Conservation (phyloP, 2,797 vertebrate genomes). For the Tympanoctomys barrerae region DNA sequence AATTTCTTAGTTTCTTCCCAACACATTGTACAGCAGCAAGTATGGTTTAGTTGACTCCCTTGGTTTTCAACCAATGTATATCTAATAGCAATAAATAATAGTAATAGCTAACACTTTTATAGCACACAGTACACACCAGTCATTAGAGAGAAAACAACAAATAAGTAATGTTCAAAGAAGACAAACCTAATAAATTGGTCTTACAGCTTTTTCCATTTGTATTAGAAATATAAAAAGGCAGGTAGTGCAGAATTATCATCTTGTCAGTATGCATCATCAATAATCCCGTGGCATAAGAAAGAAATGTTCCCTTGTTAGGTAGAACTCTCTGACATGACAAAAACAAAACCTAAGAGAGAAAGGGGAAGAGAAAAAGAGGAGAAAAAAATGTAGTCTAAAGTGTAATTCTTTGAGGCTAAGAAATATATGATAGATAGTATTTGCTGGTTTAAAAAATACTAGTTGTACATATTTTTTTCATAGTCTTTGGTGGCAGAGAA, state of each 20-base stretch:
- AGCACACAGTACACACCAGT: background rate
- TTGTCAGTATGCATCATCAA: background rate
- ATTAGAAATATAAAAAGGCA: conserved; percentile 54
- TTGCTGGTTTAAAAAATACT: background rate
- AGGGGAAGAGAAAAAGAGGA: too few relatives aligned
- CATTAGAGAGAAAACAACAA: background rate
- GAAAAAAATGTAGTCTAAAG: background rate
- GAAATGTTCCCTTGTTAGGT: conserved; percentile 5
- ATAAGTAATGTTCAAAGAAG: conserved; percentile 37
- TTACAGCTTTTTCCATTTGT: conserved; percentile 5
- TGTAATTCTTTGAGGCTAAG: background rate
- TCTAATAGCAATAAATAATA: background rate
- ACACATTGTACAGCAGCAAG: background rate
- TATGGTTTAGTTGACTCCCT: background rate
- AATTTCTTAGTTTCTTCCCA: conserved; percentile 30
- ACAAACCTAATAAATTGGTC: conserved; percentile 57
- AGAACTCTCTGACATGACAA: conserved; percentile 17
- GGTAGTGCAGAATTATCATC: conserved; percentile 34
- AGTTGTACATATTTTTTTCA: conserved; percentile 5
- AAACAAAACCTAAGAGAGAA: background rate
- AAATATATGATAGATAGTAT: background rate
- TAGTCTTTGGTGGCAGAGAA: conserved; percentile 26
- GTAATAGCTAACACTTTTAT: conserved; percentile 10
- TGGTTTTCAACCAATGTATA: conserved; percentile 27
- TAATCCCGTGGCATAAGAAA: conserved; percentile 54